Base-by-base conservation (phyloP, 2,113 vertebrate genomes). In the Phocoena sinus region DNA sequence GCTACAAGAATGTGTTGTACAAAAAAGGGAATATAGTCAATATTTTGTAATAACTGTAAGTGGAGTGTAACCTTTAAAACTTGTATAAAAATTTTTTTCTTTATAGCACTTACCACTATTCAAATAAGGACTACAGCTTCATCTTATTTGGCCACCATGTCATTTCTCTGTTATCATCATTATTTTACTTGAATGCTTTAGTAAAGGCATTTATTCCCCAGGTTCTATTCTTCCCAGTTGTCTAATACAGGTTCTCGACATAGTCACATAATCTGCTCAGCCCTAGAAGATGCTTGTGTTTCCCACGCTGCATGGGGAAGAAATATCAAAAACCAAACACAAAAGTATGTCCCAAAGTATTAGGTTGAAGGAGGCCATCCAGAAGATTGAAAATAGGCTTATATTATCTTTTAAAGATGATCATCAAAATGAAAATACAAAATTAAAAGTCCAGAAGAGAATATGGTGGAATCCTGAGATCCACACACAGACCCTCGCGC, bases 381-480 rank as follows among this genome's bases (percentile, higher is more conserved):
- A 53, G 14, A 62, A 89, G 79, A 56, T 31, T 70, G 44, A 79
- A 47, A 96, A 87, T 31, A 53, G 65, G 28, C 25, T 74, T 71
- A 21, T 28, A 28, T n/a, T 38, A 79, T 41, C 33, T 86, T 80
- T 88, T 74, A 79, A 82, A 97, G 65, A 58, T 58, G 53, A 58
- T 80, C 28, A 25, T 73, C 26, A 93, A 76, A 50, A 44, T 5
- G 26, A 68, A 94, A 84, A 77, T 6, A 58, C 58, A 86, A 94
- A 76, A 70, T 85, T 70, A 6, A 65, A 94, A 31, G 47, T 56
- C 93, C 21, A 60, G 58, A 18, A 91, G n/a, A 81, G 71, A 82
- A 89, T 62, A 50, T 36, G 21, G n/a, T n/a, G 18, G 62, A 76
- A 6, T 81, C 44, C 17, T 73, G 23, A 58, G 31, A 91, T 38